Percentiles rank a stretch among this genome's conserved stretches.
Evolutionary conservation across 2,113 vertebrate species (phyloP).

Genomic region (Psilopsiagon aymara): DNA sequence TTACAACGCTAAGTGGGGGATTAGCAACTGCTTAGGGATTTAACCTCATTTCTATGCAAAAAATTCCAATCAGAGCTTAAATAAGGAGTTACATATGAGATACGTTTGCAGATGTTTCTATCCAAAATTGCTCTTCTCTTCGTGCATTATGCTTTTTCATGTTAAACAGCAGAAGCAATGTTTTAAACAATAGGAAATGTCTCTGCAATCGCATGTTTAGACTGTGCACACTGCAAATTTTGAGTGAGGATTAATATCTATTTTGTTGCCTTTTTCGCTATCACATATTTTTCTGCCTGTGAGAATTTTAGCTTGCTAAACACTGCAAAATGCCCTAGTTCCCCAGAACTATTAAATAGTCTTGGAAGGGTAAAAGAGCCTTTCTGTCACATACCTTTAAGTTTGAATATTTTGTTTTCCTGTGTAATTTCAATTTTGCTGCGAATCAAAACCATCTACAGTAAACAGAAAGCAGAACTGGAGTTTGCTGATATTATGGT

Average conservation of each 20-base stretch:
- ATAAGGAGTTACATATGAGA: slow-evolving; percentile 30
- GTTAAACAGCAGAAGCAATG: background rate
- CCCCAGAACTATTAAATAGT: slow-evolving; percentile 51
- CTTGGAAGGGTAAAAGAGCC: slow-evolving; percentile 38
- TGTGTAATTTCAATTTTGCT: slow-evolving; percentile 72
- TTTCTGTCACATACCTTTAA: slow-evolving; percentile 43
- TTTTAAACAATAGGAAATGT: slow-evolving; percentile 3
- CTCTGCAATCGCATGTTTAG: background rate
- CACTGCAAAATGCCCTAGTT: slow-evolving; percentile 38
- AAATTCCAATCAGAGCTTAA: slow-evolving; percentile 11
- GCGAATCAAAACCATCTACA: slow-evolving; percentile 69
- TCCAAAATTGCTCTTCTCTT: background rate
- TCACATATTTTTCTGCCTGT: background rate
- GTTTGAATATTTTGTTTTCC: slow-evolving; percentile 67
- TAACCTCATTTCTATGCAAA: slow-evolving; percentile 47
- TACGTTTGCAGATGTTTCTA: slow-evolving; percentile 29
- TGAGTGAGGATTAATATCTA: background rate
- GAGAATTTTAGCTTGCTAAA: slow-evolving; percentile 12
- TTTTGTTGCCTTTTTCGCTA: background rate
- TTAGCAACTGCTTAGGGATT: slow-evolving; percentile 45
- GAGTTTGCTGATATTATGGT: slow-evolving; percentile 59
- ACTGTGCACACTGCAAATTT: background rate
- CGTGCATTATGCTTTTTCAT: background rate
- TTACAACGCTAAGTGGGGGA: slow-evolving; percentile 25
- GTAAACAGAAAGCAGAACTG: slow-evolving; percentile 65